phyloP scores from a whole-genome alignment of 2,888 invertebrate species.

The Emmelina monodactyla region DNA sequence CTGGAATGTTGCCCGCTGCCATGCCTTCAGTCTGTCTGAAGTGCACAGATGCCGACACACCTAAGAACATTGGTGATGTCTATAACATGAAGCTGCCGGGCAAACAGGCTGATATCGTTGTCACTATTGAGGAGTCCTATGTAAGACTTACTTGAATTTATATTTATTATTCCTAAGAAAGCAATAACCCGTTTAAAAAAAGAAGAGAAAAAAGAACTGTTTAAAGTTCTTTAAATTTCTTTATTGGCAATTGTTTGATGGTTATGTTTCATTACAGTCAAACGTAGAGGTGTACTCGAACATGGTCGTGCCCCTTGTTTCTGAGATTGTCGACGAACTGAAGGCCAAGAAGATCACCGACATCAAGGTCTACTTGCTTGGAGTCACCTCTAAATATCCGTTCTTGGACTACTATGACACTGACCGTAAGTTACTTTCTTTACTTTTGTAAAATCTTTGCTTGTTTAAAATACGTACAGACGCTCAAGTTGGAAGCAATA shows the following conservation, averaged over 20 bases:
- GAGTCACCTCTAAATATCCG: conserved; percentile 63
- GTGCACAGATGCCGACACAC: conserved; percentile 53
- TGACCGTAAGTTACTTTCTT: conserved; percentile 36
- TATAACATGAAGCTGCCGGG: conserved; percentile 73
- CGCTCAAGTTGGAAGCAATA: no score
- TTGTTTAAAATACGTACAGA: no score
- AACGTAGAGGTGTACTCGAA: conserved; percentile 73
- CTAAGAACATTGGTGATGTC: conserved; percentile 61
- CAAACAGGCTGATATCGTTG: conserved; percentile 81
- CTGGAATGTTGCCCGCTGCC: conserved; percentile 64
- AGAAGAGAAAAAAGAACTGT: no score
- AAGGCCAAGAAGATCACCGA: conserved; percentile 59
- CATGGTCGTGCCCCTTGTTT: conserved; percentile 67
- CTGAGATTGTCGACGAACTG: conserved; percentile 66
- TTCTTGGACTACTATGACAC: conserved; percentile 52
- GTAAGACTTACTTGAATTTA: no score
- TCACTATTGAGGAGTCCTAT: conserved; percentile 74
- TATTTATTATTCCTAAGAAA: no score
- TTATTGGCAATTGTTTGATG: no score
- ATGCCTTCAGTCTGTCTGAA: conserved; percentile 73
- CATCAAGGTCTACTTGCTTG: conserved; percentile 57
- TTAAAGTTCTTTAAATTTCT: no score
- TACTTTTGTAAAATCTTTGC: neutral
- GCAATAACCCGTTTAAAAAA: no score
- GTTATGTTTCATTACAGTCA: conserved; percentile 35